Conservation (phyloP, 2,113 vertebrate species). For the Galeopterus variegatus region DNA sequence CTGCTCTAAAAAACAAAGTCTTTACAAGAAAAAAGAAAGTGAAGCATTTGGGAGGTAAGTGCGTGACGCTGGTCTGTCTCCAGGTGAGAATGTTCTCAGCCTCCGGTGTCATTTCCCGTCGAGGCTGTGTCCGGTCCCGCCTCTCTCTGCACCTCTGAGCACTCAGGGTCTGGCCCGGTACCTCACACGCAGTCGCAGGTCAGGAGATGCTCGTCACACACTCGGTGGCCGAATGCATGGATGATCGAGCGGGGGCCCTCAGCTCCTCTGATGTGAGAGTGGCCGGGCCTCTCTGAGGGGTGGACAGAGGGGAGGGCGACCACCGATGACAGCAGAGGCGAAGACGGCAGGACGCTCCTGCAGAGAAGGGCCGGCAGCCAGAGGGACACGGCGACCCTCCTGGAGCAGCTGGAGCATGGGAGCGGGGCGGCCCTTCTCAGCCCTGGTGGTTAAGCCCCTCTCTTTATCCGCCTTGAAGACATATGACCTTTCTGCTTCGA, state of each 20-base stretch:
- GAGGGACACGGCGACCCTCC: rapidly evolving
- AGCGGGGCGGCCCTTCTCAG: rapidly evolving
- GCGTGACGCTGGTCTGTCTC: rapidly evolving
- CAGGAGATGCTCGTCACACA: rapidly evolving
- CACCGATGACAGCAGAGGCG: rapidly evolving
- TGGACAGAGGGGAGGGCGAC: not conserved
- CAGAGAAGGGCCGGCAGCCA: rapidly evolving
- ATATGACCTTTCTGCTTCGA: no score
- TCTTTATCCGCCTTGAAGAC: not conserved
- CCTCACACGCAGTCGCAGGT: rapidly evolving
- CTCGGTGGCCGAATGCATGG: rapidly evolving
- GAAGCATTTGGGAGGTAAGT: not conserved
- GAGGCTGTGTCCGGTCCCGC: no score
- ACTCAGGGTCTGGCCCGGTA: rapidly evolving
- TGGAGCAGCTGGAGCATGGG: not conserved
- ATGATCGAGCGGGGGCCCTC: rapidly evolving
- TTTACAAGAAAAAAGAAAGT: not conserved
- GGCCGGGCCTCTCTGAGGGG: not conserved
- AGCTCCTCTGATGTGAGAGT: rapidly evolving
- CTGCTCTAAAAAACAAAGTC: not conserved
- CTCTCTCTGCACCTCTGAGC: not conserved
- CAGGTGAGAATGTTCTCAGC: rapidly evolving
- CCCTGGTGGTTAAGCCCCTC: not conserved
- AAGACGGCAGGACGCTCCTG: rapidly evolving
- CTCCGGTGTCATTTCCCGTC: no score